Conservation (phyloP, 1,140 invertebrate genomes). For the Drosophila nigromelanica region DNA sequence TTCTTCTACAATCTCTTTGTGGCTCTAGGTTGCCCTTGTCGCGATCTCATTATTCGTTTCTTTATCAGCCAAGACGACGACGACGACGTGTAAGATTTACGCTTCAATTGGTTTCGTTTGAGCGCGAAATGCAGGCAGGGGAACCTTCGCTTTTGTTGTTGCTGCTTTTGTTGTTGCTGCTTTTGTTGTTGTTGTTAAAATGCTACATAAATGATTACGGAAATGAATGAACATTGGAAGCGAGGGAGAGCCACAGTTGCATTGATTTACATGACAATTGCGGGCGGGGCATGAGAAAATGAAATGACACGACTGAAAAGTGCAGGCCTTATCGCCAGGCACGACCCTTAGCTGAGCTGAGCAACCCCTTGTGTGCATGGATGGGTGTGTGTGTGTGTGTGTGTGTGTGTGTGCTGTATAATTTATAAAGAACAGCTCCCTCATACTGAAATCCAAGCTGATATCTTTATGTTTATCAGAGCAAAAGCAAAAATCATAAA, state of each 20-base stretch:
- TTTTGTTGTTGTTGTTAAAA: slow-evolving; percentile 34
- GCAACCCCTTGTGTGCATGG: slow-evolving; percentile 49
- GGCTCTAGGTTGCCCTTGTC: slow-evolving; percentile 15
- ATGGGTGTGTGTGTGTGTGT: not conserved
- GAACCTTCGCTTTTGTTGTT: slow-evolving; percentile 28
- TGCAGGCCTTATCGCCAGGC: slow-evolving; percentile 54
- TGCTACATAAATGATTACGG: slow-evolving; percentile 53
- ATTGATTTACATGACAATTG: slow-evolving; percentile 80
- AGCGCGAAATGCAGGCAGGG: slow-evolving; percentile 68
- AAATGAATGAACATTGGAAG: slow-evolving; percentile 72
- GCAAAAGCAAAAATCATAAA: slow-evolving; percentile 75
- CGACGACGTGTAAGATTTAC: slow-evolving; percentile 72
- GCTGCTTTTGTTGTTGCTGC: not conserved
- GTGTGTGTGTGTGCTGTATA: slow-evolving; percentile 24
- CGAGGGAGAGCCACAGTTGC: slow-evolving; percentile 43
- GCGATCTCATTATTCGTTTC: slow-evolving; percentile 55
- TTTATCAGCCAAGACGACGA: slow-evolving; percentile 48
- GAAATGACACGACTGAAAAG: slow-evolving; percentile 7
- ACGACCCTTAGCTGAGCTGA: slow-evolving; percentile 5
- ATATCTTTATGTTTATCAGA: slow-evolving; percentile 62
- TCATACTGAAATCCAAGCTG: slow-evolving; percentile 44
- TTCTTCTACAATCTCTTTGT: not conserved
- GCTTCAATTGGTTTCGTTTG: slow-evolving; percentile 78
- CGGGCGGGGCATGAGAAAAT: slow-evolving; percentile 44
- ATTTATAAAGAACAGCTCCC: slow-evolving; percentile 54